Base-by-base conservation (phyloP, 1,140 invertebrate genomes). In the Uloborus diversus region DNA sequence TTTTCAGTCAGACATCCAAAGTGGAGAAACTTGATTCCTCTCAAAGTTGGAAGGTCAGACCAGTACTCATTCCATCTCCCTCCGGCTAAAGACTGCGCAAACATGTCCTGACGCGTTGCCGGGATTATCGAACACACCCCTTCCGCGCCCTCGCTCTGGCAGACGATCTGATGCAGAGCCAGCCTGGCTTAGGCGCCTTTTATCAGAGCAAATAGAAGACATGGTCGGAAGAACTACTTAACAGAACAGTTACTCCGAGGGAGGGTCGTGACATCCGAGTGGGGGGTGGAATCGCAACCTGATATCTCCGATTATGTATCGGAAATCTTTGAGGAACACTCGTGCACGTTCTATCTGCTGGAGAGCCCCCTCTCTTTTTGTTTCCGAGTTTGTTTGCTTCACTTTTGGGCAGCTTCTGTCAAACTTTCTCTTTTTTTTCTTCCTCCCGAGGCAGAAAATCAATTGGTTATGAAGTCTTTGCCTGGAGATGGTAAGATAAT, bases 201-300 rank as follows among this genome's bases (percentile, higher is more conserved):
- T 78, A 78, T 78, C 73, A 78, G 49, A 78, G 73, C 62, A 78
- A 78, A 78, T 62, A 78, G 25, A 28, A 20, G 33, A 17, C 51
- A n/a, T 33, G 33, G 28, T 42, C 56, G n/a, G n/a, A 61, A 71
- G 69, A 59, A 61, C 33, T 73, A 56, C 66, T 69, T 71, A 71
- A 59, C 51, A 71, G 9, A 42, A 42, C 9, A 42, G n/a, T 17
- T 42, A 17, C 37, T 42, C 68, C 37, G 53, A 32, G 23, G 47
- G 9, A 14, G 28, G 56, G 9, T 23, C 4, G 23, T 9, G 56
- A 13, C n/a, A n/a, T n/a, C n/a, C n/a, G 25, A 25, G 25, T 9
- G n/a, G 25, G 3, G 56, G 49, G 68, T 51, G 28, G 49, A 30
- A 53, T 28, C 13, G 71, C 13, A 75, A 75, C 42, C 33, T 75